phyloP scores from a whole-genome alignment of 2,113 vertebrate species.

The Glareola pratincola region DNA sequence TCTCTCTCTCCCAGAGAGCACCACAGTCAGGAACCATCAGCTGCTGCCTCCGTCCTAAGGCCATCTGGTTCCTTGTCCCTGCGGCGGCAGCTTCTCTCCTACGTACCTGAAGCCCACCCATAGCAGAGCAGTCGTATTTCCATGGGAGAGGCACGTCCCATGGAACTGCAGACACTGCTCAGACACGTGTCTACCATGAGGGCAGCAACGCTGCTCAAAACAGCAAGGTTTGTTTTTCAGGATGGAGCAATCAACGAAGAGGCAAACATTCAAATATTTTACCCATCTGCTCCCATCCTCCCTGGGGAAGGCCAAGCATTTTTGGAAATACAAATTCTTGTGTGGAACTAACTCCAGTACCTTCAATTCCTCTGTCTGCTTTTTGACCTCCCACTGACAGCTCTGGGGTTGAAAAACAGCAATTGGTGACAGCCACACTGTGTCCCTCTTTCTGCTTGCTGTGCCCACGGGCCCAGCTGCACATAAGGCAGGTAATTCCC shows the following conservation, averaged over 20 bases:
- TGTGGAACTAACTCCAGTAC: neutral
- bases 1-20: no score
- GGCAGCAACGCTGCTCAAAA: neutral
- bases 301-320: neutral
- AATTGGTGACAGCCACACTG: neutral
- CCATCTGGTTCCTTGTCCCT: fast-evolving
- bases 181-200: fast-evolving
- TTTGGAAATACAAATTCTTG: neutral
- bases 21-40: neutral
- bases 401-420: neutral
- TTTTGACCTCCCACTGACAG: neutral
- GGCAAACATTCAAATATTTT: neutral
- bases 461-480: neutral
- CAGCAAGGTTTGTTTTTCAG: neutral
- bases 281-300: neutral
- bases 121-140: neutral
- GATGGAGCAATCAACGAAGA: neutral
- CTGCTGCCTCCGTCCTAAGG: neutral
- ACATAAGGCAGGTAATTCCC: fast-evolving
- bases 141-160: neutral
- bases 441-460: neutral
- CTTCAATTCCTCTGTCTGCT: neutral
- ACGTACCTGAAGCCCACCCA: neutral
- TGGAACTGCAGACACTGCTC: neutral
- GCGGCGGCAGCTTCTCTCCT: neutral